Evolutionary conservation across 1,140 invertebrate genomes (phyloP), one percentile per base, ranked within the genome.

Genomic region (Limonius californicus): DNA sequence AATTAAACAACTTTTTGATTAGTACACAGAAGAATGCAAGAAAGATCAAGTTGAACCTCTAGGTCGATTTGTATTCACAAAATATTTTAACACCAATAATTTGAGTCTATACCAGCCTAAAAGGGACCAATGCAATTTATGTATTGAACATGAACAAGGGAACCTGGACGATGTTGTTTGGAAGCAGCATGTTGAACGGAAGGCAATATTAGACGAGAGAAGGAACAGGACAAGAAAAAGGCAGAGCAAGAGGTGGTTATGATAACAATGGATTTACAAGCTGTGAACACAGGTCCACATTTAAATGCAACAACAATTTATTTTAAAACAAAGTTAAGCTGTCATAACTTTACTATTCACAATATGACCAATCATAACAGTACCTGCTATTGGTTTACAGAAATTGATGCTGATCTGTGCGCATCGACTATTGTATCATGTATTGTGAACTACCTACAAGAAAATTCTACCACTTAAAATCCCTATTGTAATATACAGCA

Each of bases 291-390:
- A n/a, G n/a, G n/a, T n/a, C n/a, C n/a, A n/a, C n/a, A n/a, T n/a
- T n/a, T n/a, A n/a, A n/a, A 75, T 16, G 74, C 77, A 18, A 74
- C 66, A 67, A 71, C 70, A 45, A 39, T 78, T 30, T 80, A 80
- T 67, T 80, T 75, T 67, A 79, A 78, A 69, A 76, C 70, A 11
- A 80, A 80, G 64, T 63, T 79, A 15, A 27, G 65, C 8, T 59
- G 72, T 15, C 76, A 80, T 69, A 81, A 80, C 69, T 80, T 77
- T 61, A 78, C 76, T 14, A 59, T 80, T 23, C 80, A 75, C 63
- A 75, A 81, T 65, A 39, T 77, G 4, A 65, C 62, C 3, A 76
- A 57, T 43, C 66, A 72, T 57, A 54, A 68, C 35, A 63, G 63
- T 57, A 70, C 56, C 9, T 59, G 56, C 42, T 59, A 20, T 18